These are phyloP conservation scores for Cantharis lateralis DNA, from an alignment of 2,888 invertebrate species.

Conservation along the genomic window DNA sequence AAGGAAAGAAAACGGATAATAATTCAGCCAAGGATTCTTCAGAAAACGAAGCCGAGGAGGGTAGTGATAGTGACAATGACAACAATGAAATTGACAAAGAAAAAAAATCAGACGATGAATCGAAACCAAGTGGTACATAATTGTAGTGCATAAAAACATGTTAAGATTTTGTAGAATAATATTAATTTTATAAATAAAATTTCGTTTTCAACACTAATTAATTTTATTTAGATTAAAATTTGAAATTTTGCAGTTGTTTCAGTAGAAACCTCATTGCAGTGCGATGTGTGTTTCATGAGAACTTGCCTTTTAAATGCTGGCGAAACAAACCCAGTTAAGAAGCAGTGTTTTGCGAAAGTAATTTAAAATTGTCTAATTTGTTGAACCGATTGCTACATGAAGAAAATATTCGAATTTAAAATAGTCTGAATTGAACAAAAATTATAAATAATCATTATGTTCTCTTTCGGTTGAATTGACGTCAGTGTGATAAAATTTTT, in stretches of 20 bases:
- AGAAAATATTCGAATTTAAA: too few species aligned
- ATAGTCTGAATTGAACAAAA: too few species aligned
- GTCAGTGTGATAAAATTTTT: neutral
- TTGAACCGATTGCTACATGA: too few species aligned
- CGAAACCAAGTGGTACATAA: neutral
- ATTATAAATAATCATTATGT: too few species aligned
- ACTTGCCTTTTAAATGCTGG: too few species aligned
- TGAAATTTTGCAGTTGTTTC: too few species aligned
- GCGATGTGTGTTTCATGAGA: too few species aligned
- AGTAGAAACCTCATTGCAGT: too few species aligned
- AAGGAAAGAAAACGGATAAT: conserved; percentile 47
- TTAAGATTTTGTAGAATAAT: neutral
- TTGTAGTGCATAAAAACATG: neutral
- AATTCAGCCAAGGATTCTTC: conserved; percentile 49
- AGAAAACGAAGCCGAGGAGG: conserved; percentile 38
- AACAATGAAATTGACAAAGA: neutral
- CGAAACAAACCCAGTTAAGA: too few species aligned
- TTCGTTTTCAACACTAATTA: neutral
- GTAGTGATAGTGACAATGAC: neutral
- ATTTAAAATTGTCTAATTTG: too few species aligned
- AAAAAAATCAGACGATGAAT: neutral
- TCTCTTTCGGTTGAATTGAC: too few species aligned
- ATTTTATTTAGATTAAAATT: neutral
- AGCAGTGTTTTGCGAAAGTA: too few species aligned
- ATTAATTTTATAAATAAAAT: neutral